Evolutionary conservation across 2,113 vertebrate species (phyloP), one percentile per base, ranked within the genome.

Genomic region (Bufo gargarizans): DNA sequence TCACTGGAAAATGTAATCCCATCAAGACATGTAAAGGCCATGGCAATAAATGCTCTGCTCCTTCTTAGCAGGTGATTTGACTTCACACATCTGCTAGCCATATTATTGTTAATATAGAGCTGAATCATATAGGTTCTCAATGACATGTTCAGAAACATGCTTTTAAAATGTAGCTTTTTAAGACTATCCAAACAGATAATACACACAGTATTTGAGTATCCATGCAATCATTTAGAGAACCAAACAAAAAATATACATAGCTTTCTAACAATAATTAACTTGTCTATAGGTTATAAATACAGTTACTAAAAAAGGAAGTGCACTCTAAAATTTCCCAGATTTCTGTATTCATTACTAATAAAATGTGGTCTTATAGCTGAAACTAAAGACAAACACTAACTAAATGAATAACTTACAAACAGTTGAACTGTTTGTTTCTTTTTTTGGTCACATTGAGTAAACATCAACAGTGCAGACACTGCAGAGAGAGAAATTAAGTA

Each of bases 61-160:
- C 94, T 91, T 93, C 94, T 92, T 94, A 96, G 94, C 93, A 96
- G 95, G 95, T 96, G 94, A 91, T 92, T 89, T 88, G 65, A 90
- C 90, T 89, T 90, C 89, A 88, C 91, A 95, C 95, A 96, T 96
- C 94, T 96, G 94, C 91, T 93, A 91, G 86, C 93, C 92, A 92
- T 92, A 93, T 93, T 95, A 95, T 94, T 94, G 49, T 33, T 53
- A 67, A 83, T 67, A 47, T 90, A 94, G 92, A 93, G 92, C 87
- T 91, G 89, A 91, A 91, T 76, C 92, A 53, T 93, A 93, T 93
- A 90, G 88, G 47, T 89, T 92, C 91, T 92, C 90, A 90, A 92
- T 93, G 88, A 91, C 88, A 90, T 92, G 91, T 58, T 53, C 92
- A 90, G 89, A 94, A 94, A 96, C 89, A 94, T 79, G 91, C 47